phyloP scores from a whole-genome alignment of 2,113 vertebrate species.

The Mixornis gularis region DNA sequence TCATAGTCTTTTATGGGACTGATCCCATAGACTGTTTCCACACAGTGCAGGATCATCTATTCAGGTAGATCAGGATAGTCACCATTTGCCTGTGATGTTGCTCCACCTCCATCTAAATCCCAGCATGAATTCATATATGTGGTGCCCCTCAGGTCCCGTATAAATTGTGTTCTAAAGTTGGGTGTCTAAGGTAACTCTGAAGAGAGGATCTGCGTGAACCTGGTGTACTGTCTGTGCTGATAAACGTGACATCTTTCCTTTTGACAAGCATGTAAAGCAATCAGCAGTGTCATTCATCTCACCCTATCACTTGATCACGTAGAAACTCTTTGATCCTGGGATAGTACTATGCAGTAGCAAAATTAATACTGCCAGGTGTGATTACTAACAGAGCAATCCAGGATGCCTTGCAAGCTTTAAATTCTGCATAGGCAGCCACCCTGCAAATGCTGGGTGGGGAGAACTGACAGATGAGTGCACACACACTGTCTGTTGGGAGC shows the following conservation, averaged over 20 bases:
- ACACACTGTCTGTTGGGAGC: background rate
- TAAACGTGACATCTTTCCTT: background rate
- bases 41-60: background rate
- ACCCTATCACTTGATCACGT: background rate
- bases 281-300: background rate
- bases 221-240: background rate
- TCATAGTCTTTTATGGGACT: background rate
- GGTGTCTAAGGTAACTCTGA: background rate
- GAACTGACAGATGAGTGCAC: background rate
- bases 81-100: background rate
- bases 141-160: background rate
- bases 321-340: background rate
- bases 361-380: conserved; percentile 25
- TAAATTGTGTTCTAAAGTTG: background rate
- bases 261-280: background rate
- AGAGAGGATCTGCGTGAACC: background rate
- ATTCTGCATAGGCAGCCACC: background rate
- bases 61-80: background rate
- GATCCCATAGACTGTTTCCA: background rate
- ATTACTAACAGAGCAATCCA: background rate
- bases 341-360: background rate
- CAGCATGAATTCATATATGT: fast-evolving
- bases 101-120: background rate
- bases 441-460: background rate
- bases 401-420: background rate